Evolutionary conservation across 2,113 vertebrate species (phyloP).

Genomic region (Pleuronectes platessa): DNA sequence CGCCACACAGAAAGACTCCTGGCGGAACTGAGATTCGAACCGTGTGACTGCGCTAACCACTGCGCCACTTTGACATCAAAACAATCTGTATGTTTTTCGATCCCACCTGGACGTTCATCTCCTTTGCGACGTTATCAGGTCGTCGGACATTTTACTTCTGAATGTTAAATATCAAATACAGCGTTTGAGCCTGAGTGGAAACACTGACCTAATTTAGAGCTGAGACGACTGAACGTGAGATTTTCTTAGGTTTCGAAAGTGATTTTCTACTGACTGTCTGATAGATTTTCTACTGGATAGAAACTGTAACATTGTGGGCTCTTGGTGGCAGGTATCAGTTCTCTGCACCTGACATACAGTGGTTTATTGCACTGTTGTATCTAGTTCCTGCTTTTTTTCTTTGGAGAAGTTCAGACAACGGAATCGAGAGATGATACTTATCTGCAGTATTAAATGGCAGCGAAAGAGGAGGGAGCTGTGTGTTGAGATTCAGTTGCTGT

Average conservation of each 20-base stretch:
- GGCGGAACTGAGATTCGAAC: too few relatives aligned
- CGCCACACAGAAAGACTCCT: too few relatives aligned
- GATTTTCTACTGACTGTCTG: background rate
- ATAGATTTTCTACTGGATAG: background rate
- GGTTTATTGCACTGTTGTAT: background rate
- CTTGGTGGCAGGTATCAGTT: constrained; percentile 6
- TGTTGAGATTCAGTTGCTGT: constrained; percentile 1
- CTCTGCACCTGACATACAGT: background rate
- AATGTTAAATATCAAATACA: constrained; percentile 35
- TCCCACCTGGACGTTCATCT: constrained; percentile 10
- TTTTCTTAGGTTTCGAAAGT: background rate
- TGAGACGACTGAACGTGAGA: background rate
- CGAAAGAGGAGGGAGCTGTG: constrained; percentile 21
- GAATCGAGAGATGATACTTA: constrained; percentile 9
- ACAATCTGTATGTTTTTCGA: background rate
- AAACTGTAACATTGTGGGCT: background rate
- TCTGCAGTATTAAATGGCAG: constrained; percentile 2
- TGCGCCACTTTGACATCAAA: background rate
- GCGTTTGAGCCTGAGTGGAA: constrained; percentile 17
- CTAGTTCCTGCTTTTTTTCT: constrained; percentile 22
- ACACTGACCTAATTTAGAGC: constrained; percentile 26
- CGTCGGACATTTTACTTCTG: constrained; percentile 23
- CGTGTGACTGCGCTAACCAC: too few relatives aligned
- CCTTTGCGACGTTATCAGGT: background rate
- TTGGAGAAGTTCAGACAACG: background rate